phyloP scores from a whole-genome alignment of 2,797 vertebrate species.

The Phataginus tricuspis region DNA sequence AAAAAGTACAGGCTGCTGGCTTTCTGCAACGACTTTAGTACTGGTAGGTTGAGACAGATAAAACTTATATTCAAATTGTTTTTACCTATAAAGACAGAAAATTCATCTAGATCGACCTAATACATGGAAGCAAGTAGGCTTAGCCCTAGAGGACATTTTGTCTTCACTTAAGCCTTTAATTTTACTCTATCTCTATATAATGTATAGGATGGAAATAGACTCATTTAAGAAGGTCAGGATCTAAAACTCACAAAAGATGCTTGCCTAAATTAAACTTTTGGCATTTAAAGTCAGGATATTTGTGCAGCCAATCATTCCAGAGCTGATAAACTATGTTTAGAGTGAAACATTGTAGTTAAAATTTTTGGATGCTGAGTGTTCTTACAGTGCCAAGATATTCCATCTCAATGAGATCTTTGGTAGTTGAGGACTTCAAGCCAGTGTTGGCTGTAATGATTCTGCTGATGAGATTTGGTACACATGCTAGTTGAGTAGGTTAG shows the following conservation, averaged over 20 bases:
- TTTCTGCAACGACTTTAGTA: not conserved
- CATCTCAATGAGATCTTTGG: not conserved
- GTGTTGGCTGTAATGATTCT: not conserved
- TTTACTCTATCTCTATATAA: not conserved
- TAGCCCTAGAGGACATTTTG: not conserved
- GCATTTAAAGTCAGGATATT: conserved; percentile 47
- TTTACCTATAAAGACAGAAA: conserved; percentile 16
- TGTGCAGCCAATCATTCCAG: conserved; percentile 62
- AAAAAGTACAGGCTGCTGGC: not conserved
- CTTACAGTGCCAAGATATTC: not conserved
- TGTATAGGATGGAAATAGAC: not conserved
- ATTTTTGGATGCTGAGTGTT: conserved; percentile 21
- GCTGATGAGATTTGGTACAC: not conserved
- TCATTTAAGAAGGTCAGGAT: not conserved
- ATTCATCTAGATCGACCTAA: not conserved
- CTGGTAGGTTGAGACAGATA: not conserved
- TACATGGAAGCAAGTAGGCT: not conserved
- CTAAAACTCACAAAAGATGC: conserved; percentile 17
- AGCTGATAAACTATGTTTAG: conserved; percentile 64
- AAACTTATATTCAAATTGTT: conserved; percentile 18
- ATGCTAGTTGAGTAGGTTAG: not conserved
- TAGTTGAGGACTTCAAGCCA: not conserved
- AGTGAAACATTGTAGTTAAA: conserved; percentile 69
- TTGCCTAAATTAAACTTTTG: conserved; percentile 14
- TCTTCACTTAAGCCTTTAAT: conserved; percentile 45